phyloP scores from a whole-genome alignment of 2,888 invertebrate species.

The Cosmia pyralina region DNA sequence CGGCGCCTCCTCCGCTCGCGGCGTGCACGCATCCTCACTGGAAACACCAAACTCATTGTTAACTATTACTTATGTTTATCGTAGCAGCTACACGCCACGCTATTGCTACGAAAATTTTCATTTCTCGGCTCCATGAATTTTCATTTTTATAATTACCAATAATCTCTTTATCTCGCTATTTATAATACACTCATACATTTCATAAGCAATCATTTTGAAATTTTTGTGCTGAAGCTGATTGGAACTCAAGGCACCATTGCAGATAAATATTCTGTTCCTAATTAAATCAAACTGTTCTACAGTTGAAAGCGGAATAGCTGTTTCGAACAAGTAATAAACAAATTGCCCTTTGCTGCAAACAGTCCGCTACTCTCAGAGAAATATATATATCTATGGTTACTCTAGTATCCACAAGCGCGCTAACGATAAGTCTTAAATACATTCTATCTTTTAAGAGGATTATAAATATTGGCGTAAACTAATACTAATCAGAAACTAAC shows the following conservation, averaged over 20 bases:
- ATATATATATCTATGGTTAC: conserved; percentile 4
- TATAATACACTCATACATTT: not conserved
- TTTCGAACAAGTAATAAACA: conserved; percentile 31
- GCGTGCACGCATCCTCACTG: conserved; percentile 88
- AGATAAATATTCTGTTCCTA: not conserved
- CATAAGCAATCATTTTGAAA: not conserved
- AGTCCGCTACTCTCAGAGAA: not conserved
- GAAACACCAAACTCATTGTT: conserved; percentile 47
- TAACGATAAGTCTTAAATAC: conserved; percentile 29
- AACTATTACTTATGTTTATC: not conserved
- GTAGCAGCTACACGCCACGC: conserved; percentile 7
- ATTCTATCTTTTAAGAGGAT: conserved; percentile 44
- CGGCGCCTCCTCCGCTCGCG: conserved; percentile 83
- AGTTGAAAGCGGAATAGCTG: conserved; percentile 16
- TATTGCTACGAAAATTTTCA: not conserved
- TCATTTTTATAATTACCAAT: too few relatives aligned
- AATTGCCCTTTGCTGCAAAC: conserved; percentile 25
- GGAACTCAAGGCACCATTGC: not conserved
- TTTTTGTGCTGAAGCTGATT: not conserved
- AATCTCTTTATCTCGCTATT: too few relatives aligned
- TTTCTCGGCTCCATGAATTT: not conserved
- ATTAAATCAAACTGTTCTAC: conserved; percentile 5
- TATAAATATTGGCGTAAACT: conserved; percentile 54
- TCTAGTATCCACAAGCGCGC: conserved; percentile 21
- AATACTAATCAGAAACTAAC: conserved; percentile 56